Evolutionary conservation across 23 tunicate genomes (phyloP), one percentile per base, ranked within the genome.

Genomic region (Botrylloides violaceus): DNA sequence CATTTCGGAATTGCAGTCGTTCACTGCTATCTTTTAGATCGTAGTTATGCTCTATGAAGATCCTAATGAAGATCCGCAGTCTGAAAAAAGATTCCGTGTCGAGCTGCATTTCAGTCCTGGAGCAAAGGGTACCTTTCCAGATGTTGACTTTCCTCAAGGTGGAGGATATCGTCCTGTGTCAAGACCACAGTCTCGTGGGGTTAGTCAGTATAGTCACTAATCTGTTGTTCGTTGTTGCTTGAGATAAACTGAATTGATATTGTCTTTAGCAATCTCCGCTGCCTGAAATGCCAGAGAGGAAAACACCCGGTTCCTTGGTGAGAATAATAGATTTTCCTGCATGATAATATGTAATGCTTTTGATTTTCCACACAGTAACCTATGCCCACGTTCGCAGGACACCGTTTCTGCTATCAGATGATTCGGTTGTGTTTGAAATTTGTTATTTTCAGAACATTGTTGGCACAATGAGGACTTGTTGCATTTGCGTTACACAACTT

Each of bases 61-160:
- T 71, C 98, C 98, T 31, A 93, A 81, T 53, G 80, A 81, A 37
- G 87, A 76, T 62, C 82, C 81, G 22, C 83, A 81, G 3, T 86
- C 98, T 3, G 98, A 93, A 32, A 83, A 93, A 33, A 79, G 98
- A 28, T 93, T 85, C 37, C 98, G 86, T 64, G 92, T 93, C 55
- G 98, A 93, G 57, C 84, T 93, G n/a, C 98, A 93, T 66, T 93
- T 93, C 72, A 93, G 98, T 62, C 95, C 98, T 26, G 98, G 98
- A 49, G 98, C 98, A 31, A 81, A 77, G 60, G 81, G 94, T 26
- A 79, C 73, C 63, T 77, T 81, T 30, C 85, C 80, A 4, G 98
- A 93, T 58, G 98, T 81, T 9, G 80, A 73, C 65, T 93, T 86
- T 39, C 98, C 98, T 21, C 94, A 72, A 34, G 98, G 98, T 3